A percentile compares a stretch with the other conserved stretches of the same genome.
Conservation (phyloP, 2,888 invertebrate species). For the Pocota personata region DNA sequence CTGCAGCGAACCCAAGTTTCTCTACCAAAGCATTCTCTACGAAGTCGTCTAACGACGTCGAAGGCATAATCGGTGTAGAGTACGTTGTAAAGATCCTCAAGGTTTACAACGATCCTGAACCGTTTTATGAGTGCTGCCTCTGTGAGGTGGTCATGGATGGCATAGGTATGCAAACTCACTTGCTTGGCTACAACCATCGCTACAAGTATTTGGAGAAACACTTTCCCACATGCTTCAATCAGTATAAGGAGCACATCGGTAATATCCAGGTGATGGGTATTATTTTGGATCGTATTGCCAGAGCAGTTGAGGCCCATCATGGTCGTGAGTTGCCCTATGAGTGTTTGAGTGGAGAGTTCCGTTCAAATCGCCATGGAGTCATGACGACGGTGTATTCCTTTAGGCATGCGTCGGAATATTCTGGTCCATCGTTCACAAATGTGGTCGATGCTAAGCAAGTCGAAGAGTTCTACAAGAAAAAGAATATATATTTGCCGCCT, state of each 20-base stretch:
- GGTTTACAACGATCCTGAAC: conserved; percentile 86
- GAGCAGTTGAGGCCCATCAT: conserved; percentile 89
- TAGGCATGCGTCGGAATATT: conserved; percentile 87
- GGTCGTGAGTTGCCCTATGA: conserved; percentile 88
- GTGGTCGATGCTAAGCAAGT: conserved; percentile 82
- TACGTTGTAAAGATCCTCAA: conserved; percentile 90
- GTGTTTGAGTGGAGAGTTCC: conserved; percentile 87
- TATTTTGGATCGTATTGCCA: conserved; percentile 85
- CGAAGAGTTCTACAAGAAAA: conserved; percentile 77
- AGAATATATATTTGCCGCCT: conserved; percentile 61
- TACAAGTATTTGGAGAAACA: conserved; percentile 87
- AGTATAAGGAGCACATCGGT: conserved; percentile 85
- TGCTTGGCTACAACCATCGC: conserved; percentile 90
- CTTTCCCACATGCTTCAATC: conserved; percentile 85
- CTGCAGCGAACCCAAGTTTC: conserved; percentile 62
- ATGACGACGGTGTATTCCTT: conserved; percentile 87
- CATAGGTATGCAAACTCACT: conserved; percentile 89
- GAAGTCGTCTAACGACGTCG: conserved; percentile 69
- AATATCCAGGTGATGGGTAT: conserved; percentile 83
- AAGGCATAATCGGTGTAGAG: conserved; percentile 87
- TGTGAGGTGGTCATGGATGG: conserved; percentile 91
- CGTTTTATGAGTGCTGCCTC: conserved; percentile 89
- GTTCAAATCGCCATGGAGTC: conserved; percentile 85
- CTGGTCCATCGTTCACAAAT: conserved; percentile 85
- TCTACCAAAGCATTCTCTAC: conserved; percentile 72